These are phyloP conservation scores for Protonemura montana DNA, from an alignment of 2,888 invertebrate genomes.

Conservation along the genomic window DNA sequence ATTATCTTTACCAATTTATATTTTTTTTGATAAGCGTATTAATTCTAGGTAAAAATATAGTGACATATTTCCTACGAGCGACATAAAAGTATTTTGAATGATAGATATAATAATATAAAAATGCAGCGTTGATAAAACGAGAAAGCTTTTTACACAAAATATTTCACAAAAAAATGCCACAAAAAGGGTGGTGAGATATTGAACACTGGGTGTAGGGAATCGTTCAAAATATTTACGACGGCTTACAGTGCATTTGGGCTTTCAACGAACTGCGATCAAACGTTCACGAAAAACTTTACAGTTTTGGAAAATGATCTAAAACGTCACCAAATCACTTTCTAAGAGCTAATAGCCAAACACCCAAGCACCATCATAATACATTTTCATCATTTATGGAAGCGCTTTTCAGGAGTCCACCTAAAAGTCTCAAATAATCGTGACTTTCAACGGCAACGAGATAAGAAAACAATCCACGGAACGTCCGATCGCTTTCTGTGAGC, in stretches of 20 bases:
- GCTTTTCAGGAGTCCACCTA: not conserved
- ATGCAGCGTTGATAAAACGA: conserved; percentile 42
- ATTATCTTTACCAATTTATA: conserved; percentile 22
- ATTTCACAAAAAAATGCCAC: conserved; percentile 39
- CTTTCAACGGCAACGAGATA: not conserved
- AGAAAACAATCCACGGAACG: not conserved
- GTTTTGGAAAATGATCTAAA: not conserved
- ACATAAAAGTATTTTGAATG: conserved; percentile 25
- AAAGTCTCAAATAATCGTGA: not conserved
- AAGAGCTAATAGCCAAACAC: not conserved
- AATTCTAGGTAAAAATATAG: conserved; percentile 39
- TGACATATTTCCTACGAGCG: conserved; percentile 34
- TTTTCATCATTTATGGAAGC: not conserved
- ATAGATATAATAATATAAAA: conserved; percentile 35
- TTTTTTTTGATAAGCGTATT: conserved; percentile 32
- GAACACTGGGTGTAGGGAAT: not conserved
- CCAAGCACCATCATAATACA: not conserved
- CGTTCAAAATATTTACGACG: conserved; percentile 9
- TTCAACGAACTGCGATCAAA: conserved; percentile 1
- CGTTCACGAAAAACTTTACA: conserved; percentile 13
- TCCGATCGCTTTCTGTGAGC: not conserved
- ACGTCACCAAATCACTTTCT: not conserved
- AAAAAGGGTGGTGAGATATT: conserved; percentile 36
- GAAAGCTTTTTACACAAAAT: conserved; percentile 38
- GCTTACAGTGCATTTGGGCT: conserved; percentile 15